Base-by-base conservation (phyloP, 23 tunicate species). In the Ciona savignyi region DNA sequence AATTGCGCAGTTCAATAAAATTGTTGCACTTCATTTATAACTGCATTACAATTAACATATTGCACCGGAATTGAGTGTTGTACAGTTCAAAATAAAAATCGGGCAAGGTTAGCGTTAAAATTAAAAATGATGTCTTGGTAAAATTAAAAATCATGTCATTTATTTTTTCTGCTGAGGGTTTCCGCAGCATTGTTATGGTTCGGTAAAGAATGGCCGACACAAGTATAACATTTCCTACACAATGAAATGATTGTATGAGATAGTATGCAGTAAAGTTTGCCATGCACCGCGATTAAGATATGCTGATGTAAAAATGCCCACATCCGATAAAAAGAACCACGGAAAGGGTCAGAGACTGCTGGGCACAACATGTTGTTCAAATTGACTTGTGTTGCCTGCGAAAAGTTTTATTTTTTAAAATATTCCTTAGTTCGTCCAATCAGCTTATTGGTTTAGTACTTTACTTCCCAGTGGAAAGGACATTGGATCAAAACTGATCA, bases 341-440 rank as follows among this genome's bases (percentile, higher is more conserved):
- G 69, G 64, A 91, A 91, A 1, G 97, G 97, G 76, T 91, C 97
- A 23, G 83, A 56, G 3, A 91, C 60, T 4, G 97, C 97, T 11
- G 97, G 97, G 66, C 97, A 91, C 20, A 91, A 68, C 86, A 91
- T 91, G 83, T 80, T 80, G 80, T 91, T 91, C 23, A 91, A 79
- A 67, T 91, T 91, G 32, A 77, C 84, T 22, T 70, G 72, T 0
- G 97, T 91, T 1, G 65, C 56, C 97, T 91, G 81, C 26, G 80
- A 76, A 51, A 51, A 35, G 29, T 35, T 0, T 22, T 11, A 0
- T 51, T 15, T 23, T 65, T n/a, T n/a, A n/a, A n/a, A n/a, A n/a
- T 65, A 65, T 15, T 15, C 70, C 11, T 23, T 11, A 15, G 20
- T 49, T 11, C 20, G 15, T 11, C 15, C 15, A 49, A 49, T 20